Conservation (phyloP, 2,113 vertebrate species). For the Ornithorhynchus anatinus region DNA sequence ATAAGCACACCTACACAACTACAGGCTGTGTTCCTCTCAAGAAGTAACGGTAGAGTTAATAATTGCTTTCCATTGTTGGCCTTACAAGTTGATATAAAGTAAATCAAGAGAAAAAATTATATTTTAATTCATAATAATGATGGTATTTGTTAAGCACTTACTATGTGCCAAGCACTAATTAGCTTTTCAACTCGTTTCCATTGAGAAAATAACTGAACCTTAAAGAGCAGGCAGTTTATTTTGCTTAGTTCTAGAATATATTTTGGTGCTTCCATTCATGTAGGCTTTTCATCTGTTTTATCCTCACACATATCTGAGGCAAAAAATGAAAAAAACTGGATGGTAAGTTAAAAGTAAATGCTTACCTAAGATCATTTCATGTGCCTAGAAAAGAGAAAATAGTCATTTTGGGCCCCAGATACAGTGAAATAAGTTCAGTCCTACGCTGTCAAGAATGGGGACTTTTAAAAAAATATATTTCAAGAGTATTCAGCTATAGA, state of each 20-base stretch:
- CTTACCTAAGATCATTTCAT: neutral
- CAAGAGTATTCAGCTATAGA: conserved; percentile 13
- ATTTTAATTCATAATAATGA: too few species aligned
- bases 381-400: conserved; percentile 20
- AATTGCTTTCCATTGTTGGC: conserved; percentile 30
- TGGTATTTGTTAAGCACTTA: too few species aligned
- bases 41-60: conserved; percentile 5
- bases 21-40: conserved; percentile 34
- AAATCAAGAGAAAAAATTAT: conserved; percentile 13
- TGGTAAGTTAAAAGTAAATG: neutral
- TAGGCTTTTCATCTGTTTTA: neutral
- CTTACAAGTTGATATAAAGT: conserved; percentile 47
- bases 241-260: neutral
- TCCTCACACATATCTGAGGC: neutral
- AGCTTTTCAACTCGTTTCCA: conserved; percentile 22
- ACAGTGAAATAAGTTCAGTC: conserved; percentile 17
- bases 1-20: conserved; percentile 30
- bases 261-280: neutral
- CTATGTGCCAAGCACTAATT: too few species aligned
- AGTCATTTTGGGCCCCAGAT: neutral
- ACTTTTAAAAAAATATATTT: too few species aligned
- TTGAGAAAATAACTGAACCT: neutral
- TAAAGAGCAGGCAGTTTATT: neutral
- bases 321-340: neutral
- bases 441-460: too few species aligned